Conservation (phyloP, 1,140 invertebrate genomes). For the Zaprionus camerounensis region DNA sequence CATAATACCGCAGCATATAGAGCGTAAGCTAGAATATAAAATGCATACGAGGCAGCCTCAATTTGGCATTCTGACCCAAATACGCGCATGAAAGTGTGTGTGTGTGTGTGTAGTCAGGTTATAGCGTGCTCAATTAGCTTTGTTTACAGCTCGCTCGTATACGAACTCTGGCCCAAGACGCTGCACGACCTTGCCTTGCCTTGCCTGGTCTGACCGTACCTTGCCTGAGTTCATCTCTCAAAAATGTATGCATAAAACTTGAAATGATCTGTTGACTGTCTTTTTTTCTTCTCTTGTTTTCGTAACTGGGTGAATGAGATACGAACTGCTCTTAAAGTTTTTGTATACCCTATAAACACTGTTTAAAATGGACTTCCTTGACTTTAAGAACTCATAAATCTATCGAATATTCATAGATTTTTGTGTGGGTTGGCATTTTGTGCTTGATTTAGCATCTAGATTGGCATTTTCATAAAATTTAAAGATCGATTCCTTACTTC, state of each 20-base stretch:
- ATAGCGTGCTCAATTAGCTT: slow-evolving; percentile 54
- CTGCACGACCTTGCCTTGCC: slow-evolving; percentile 52
- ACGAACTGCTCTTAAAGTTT: slow-evolving; percentile 13
- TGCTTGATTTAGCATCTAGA: neutral
- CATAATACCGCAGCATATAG: slow-evolving; percentile 24
- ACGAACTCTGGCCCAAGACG: slow-evolving; percentile 42
- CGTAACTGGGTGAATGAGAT: slow-evolving; percentile 64
- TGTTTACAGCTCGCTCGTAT: slow-evolving; percentile 39
- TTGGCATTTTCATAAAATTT: slow-evolving; percentile 6
- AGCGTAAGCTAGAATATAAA: slow-evolving; percentile 57
- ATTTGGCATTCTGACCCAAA: slow-evolving; percentile 73
- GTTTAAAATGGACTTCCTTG: neutral
- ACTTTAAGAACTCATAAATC: neutral
- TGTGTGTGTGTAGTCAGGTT: slow-evolving; percentile 12
- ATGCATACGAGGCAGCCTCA: slow-evolving; percentile 66
- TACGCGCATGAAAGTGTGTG: slow-evolving; percentile 17
- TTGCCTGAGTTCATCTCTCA: slow-evolving; percentile 47
- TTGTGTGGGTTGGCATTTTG: neutral
- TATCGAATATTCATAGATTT: neutral
- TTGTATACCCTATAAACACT: neutral
- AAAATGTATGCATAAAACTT: slow-evolving; percentile 71
- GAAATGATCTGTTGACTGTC: slow-evolving; percentile 52
- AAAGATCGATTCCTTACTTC: neutral
- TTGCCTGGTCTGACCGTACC: slow-evolving; percentile 48
- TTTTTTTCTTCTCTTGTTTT: slow-evolving; percentile 55